phyloP scores from a whole-genome alignment of 2,888 invertebrate species.

The Formica aserva region DNA sequence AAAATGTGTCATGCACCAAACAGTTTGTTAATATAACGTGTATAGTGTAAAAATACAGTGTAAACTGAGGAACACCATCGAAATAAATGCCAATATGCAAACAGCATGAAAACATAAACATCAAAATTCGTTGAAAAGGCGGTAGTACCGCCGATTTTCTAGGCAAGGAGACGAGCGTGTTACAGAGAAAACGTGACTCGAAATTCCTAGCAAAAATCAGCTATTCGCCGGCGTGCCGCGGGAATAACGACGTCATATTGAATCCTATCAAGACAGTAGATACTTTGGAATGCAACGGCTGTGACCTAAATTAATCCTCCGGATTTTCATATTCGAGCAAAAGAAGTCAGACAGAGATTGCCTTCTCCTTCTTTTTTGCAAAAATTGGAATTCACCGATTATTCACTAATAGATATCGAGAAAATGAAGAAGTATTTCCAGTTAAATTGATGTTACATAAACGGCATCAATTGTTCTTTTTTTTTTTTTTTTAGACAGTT shows the following conservation, averaged over 20 bases:
- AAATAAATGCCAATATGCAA: not conserved
- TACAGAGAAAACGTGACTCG: conserved; percentile 37
- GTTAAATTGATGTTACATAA: conserved; percentile 8
- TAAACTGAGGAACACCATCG: not conserved
- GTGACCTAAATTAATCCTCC: conserved; percentile 38
- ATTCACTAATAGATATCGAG: not conserved
- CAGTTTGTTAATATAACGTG: not conserved
- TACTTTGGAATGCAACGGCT: conserved; percentile 43
- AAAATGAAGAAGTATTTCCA: not conserved
- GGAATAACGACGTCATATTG: conserved; percentile 37
- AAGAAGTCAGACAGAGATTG: not conserved
- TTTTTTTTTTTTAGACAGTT: not conserved
- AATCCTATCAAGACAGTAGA: conserved; percentile 48
- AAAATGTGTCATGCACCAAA: not conserved
- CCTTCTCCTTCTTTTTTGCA: not conserved
- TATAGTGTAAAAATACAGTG: not conserved
- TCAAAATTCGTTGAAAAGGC: not conserved
- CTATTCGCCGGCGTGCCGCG: not conserved
- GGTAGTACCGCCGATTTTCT: conserved; percentile 1
- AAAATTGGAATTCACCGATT: conserved; percentile 12
- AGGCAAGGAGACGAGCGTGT: conserved; percentile 10
- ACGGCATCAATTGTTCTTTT: not conserved
- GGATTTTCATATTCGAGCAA: conserved; percentile 27
- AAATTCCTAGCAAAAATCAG: conserved; percentile 40
- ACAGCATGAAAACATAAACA: not conserved